phyloP scores from a whole-genome alignment of 2,888 invertebrate species.

The Cosmia pyralina region DNA sequence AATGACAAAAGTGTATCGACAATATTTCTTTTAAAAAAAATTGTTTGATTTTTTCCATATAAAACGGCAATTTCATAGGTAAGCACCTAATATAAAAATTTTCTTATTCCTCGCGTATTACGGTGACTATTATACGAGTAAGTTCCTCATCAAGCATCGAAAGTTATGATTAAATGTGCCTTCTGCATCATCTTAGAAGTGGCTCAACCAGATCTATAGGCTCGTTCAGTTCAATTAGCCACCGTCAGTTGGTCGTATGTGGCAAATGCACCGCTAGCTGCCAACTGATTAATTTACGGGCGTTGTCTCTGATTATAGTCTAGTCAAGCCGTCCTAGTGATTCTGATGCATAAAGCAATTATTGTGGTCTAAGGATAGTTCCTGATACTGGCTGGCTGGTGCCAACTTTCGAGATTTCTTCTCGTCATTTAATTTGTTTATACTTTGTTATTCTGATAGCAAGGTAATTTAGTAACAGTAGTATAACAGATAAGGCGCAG shows the following conservation, averaged over 20 bases:
- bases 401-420: constrained; percentile 28
- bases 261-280: constrained; percentile 58
- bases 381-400: not conserved
- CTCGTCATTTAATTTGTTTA: not conserved
- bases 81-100: not conserved
- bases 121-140: no score
- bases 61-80: no score
- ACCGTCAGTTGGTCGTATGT: constrained; percentile 58
- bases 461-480: not conserved
- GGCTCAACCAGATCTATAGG: constrained; percentile 42
- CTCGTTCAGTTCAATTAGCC: constrained; percentile 62
- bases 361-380: constrained; percentile 18
- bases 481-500: no score
- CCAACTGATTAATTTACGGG: constrained; percentile 69
- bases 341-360: constrained; percentile 34
- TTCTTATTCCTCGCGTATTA: not conserved
- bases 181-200: constrained; percentile 18
- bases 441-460: constrained; percentile 8
- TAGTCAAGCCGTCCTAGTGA: constrained; percentile 34
- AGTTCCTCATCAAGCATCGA: not conserved
- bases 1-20: no score
- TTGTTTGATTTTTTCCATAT: no score
- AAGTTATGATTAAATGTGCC: not conserved
- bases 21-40: no score
- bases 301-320: constrained; percentile 61